phyloP scores from a whole-genome alignment of 2,888 invertebrate species.

The Cataglyphis albicans region DNA sequence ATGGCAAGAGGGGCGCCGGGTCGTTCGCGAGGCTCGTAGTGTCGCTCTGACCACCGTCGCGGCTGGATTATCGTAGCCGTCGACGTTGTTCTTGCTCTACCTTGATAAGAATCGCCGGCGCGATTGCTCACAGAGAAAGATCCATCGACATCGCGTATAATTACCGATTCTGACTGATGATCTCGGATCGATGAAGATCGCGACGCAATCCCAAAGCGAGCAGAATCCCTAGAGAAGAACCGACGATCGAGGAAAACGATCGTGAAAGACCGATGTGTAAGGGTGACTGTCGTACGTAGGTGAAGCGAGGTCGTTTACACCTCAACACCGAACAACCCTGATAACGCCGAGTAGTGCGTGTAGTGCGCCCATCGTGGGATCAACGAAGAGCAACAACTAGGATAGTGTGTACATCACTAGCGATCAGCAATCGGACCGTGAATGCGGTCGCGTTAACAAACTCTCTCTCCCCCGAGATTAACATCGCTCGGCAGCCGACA shows the following conservation, averaged over 20 bases:
- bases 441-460: constrained; percentile 47
- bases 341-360: constrained; percentile 9
- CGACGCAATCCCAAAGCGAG: not conserved
- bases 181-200: constrained; percentile 5
- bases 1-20: constrained; percentile 82
- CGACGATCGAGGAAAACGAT: constrained; percentile 7
- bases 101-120: constrained; percentile 20
- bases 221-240: not conserved
- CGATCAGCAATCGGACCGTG: constrained; percentile 32
- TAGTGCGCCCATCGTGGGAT: constrained; percentile 17
- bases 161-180: not conserved
- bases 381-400: constrained; percentile 11
- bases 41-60: constrained; percentile 82
- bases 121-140: not conserved
- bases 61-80: constrained; percentile 49
- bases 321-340: constrained; percentile 29
- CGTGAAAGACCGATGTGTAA: constrained; percentile 4
- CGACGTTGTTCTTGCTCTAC: not conserved
- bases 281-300: constrained; percentile 4
- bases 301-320: constrained; percentile 44
- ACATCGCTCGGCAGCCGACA: constrained; percentile 13
- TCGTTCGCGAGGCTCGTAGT: constrained; percentile 80
- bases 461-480: not conserved
- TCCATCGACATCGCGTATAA: not conserved
- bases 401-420: constrained; percentile 19